Evolutionary conservation across 2,113 vertebrate species (phyloP).

Genomic region (Chitala chitala): DNA sequence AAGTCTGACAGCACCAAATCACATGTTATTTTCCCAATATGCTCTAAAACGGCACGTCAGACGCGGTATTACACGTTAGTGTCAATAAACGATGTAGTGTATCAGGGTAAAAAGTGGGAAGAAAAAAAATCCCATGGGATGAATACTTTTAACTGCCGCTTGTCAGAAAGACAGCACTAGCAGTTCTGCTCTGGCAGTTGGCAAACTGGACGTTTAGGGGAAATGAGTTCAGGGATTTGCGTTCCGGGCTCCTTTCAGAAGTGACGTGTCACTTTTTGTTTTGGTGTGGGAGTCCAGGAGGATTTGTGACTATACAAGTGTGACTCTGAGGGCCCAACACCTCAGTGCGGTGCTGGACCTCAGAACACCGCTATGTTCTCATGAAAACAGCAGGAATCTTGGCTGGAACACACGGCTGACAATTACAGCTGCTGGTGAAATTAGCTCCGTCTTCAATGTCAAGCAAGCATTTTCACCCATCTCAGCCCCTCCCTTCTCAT

Average conservation of each 20-base stretch:
- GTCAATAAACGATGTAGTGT: background rate
- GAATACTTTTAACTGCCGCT: background rate
- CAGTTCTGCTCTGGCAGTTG: conserved; percentile 4
- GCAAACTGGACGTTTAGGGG: background rate
- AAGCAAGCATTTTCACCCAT: conserved; percentile 19
- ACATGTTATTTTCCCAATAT: background rate
- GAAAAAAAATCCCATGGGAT: background rate
- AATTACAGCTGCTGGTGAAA: conserved; percentile 35
- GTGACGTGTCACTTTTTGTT: conserved; percentile 20
- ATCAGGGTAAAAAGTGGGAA: background rate
- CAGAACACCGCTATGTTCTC: conserved; percentile 23
- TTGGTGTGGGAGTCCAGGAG: background rate
- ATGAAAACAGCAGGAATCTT: conserved; percentile 21
- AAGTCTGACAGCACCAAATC: conserved; percentile 1
- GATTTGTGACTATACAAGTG: background rate
- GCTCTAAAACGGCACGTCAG: background rate
- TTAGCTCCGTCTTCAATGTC: conserved; percentile 37
- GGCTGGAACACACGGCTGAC: conserved; percentile 27
- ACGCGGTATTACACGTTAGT: background rate
- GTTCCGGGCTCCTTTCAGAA: conserved; percentile 24
- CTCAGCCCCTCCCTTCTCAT: background rate
- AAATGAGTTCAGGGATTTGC: conserved; percentile 26
- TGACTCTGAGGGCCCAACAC: background rate
- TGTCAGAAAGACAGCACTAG: conserved; percentile 3
- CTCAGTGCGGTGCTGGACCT: conserved; percentile 21